A percentile compares a stretch with the other conserved stretches of the same genome.
These are phyloP conservation scores for Acanthornis magna DNA, from an alignment of 2,797 vertebrate genomes.

Conservation along the genomic window DNA sequence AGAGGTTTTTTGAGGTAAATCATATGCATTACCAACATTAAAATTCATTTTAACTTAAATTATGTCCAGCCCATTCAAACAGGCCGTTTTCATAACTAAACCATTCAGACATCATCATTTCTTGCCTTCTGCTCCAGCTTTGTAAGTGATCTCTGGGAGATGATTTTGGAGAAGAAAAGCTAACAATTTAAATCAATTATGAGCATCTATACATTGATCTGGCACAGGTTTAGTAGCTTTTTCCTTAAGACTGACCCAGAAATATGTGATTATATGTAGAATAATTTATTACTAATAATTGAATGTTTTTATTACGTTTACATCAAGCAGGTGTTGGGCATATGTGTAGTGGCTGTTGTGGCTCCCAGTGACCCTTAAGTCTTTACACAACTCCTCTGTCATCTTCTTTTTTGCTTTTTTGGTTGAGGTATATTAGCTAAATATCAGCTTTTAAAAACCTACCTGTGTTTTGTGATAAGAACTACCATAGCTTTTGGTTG, in stretches of 20 bases:
- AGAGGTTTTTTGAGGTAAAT: neutral
- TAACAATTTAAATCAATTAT: neutral
- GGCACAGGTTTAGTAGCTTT: neutral
- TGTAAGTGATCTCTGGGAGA: neutral
- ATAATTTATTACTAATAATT: neutral
- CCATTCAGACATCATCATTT: neutral
- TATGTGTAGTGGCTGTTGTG: fast-evolving
- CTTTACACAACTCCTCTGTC: neutral
- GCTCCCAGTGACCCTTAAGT: neutral
- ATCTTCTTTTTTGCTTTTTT: fast-evolving
- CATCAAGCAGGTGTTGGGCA: neutral
- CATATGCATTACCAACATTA: neutral
- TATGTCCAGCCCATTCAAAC: neutral
- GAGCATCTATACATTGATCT: neutral
- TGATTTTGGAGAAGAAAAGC: neutral
- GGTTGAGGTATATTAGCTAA: fast-evolving
- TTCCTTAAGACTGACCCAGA: neutral
- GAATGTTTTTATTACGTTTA: neutral
- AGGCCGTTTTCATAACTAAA: neutral
- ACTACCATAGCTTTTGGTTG: neutral
- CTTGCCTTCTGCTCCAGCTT: neutral
- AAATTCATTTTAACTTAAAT: neutral
- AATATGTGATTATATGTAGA: neutral
- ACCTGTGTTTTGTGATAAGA: neutral
- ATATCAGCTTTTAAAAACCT: neutral